Conservation (phyloP, 2,113 vertebrate species). For the Oryzias celebensis region DNA sequence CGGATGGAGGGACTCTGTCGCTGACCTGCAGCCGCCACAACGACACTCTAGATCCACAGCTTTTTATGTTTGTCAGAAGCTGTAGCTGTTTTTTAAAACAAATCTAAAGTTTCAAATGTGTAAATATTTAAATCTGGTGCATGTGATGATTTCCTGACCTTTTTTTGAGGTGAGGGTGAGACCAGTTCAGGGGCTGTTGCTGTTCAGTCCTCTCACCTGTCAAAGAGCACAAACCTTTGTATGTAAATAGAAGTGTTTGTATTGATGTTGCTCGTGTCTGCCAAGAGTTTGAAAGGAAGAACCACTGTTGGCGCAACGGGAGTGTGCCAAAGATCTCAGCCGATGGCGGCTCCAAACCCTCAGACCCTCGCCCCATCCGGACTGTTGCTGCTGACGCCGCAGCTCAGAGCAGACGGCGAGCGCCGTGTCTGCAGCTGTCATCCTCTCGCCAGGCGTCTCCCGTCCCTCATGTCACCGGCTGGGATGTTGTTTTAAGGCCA, state of each 20-base stretch:
- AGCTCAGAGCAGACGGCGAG: not conserved
- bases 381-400: constrained; percentile 29
- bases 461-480: constrained; percentile 19
- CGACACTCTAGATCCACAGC: constrained; percentile 10
- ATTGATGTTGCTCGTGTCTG: constrained; percentile 61
- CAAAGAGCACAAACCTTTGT: constrained; percentile 77
- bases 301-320: constrained; percentile 42
- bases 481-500: constrained; percentile 46
- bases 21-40: not conserved
- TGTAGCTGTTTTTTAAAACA: constrained; percentile 57
- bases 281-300: constrained; percentile 61
- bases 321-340: constrained; percentile 52
- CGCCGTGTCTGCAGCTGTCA: constrained; percentile 6
- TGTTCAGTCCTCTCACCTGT: constrained; percentile 41
- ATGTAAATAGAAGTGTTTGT: constrained; percentile 60
- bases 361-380: constrained; percentile 53
- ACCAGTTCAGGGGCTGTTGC: constrained; percentile 23
- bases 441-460: not conserved
- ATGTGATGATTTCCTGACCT: constrained; percentile 44
- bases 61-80: constrained; percentile 67
- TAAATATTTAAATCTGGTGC: constrained; percentile 72
- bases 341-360: constrained; percentile 55
- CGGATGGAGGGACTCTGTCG: too few species aligned
- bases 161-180: constrained; percentile 30
- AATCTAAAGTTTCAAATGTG: constrained; percentile 62